Percentiles rank a stretch among this genome's conserved stretches.
Evolutionary conservation across 2,888 invertebrate species (phyloP).

Genomic region (Catocala nupta): DNA sequence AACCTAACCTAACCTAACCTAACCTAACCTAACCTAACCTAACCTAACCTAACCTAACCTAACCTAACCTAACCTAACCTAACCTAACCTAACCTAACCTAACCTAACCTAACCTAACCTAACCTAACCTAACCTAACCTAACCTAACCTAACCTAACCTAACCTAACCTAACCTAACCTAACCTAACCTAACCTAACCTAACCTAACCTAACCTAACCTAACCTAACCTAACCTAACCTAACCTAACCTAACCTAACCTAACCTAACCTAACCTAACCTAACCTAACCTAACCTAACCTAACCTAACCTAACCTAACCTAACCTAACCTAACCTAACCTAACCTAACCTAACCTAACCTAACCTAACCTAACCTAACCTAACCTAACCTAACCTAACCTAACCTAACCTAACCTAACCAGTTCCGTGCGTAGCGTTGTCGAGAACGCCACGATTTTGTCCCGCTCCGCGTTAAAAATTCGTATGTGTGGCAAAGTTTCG

Average conservation of each 20-base stretch:
- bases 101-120: conserved; percentile 39
- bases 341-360: conserved; percentile 26
- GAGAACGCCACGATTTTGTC: no score
- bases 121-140: conserved; percentile 37
- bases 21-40: conserved; percentile 10
- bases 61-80: conserved; percentile 33
- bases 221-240: conserved; percentile 36
- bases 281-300: conserved; percentile 26
- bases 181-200: conserved; percentile 32
- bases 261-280: conserved; percentile 28
- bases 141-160: conserved; percentile 33
- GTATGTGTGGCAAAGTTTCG: no score
- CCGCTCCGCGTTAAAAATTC: no score
- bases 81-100: conserved; percentile 37
- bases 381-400: conserved; percentile 20
- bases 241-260: conserved; percentile 35
- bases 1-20: conserved; percentile 9
- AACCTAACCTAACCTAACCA: conserved; percentile 17
- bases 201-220: conserved; percentile 33
- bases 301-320: conserved; percentile 19
- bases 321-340: conserved; percentile 21
- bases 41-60: conserved; percentile 21
- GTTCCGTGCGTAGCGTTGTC: no score
- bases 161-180: conserved; percentile 33
- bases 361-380: conserved; percentile 27